Base-by-base conservation (phyloP, 2,888 invertebrate species). In the Micropterix aruncella region DNA sequence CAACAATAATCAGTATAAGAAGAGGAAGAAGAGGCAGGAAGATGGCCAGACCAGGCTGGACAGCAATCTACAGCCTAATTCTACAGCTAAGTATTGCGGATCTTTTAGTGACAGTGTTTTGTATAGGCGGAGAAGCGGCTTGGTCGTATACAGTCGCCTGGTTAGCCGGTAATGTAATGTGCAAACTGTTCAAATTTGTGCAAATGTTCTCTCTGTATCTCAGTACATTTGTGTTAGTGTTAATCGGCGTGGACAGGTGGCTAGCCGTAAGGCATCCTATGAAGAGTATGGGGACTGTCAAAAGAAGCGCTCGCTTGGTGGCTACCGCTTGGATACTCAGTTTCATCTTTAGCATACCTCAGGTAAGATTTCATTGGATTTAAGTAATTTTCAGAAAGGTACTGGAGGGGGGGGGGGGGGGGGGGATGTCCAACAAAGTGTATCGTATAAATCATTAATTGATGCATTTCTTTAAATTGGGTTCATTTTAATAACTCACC, bases 11-110 rank as follows among this genome's bases (percentile, higher is more conserved):
- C 61, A 86, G 85, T 54, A 83, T 88, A 56, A 74, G 73, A 51
- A 73, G 73, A 54, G 79, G 80, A 3, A 75, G 78, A 51, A 62
- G 74, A 16, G 67, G 71, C 17, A 61, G 76, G 7, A 65, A 75
- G 16, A 62, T 73, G 48, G 69, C 74, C 0, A 67, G 77, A 7
- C 79, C 79, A 16, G 75, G 73, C 7, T 80, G 79, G 74, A 79
- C 80, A 27, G 79, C 80, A 1, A 79, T 83, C 50, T 86, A 88
- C 55, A 81, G 81, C 40, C 64, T 89, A 39, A 85, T 89, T 54
- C 76, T 85, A 44, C 87, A 89, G 57, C 65, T 90, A n/a, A 85
- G 87, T 12, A 73, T 87, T 42, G 86, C 89, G 2, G 89, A 90
- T 62, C 68, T 89, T 14, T 63, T 88, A 18, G 89, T 90, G 3